Base-by-base conservation (phyloP, 2,113 vertebrate genomes). In the Dasyurus viverrinus region DNA sequence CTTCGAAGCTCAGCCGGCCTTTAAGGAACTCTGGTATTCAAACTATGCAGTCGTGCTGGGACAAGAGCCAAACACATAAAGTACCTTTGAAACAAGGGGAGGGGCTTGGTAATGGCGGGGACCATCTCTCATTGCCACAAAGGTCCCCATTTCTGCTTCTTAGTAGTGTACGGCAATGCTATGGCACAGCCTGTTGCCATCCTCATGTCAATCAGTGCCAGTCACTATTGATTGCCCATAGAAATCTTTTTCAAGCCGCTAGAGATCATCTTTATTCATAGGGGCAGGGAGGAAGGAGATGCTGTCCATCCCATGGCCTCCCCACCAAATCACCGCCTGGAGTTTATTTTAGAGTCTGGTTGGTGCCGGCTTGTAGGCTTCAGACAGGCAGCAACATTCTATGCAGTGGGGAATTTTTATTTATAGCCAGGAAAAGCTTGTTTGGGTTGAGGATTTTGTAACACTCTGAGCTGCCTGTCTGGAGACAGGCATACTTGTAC, bases 41-140 rank as follows among this genome's bases (percentile, higher is more conserved):
- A 98, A 98, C 93, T 98, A 98, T 98, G 98, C 94, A 92, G 97
- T 93, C 97, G 0, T 95, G 96, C 98, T 97, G 97, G 98, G 98
- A 98, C 97, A 92, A 53, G 93, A 96, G 98, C 98, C 98, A 98
- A 96, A 93, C 97, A 46, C 76, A 95, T 98, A 95, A 94, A 95
- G 94, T 91, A 96, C 92, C 96, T 98, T 96, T 54, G 36, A 84
- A 84, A 1, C 30, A 10, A 54, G 84, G 90, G 42, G 6, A 94
- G 76, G 91, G 47, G 68, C 36, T 42, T 22, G 16, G 68, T 68
- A 30, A 36, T 16, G 16, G 76, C 48, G 46, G 25, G 96, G 92
- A n/a, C 25, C 94, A 95, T 98, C 98, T 98, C 98, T 93, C 94
- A 98, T 98, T 98, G 97, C 98, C 97, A 98, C 97, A 96, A 98